A percentile compares a stretch with the other conserved stretches of the same genome.
phyloP scores from a whole-genome alignment of 1,140 invertebrate species.

The Drosophila littoralis region DNA sequence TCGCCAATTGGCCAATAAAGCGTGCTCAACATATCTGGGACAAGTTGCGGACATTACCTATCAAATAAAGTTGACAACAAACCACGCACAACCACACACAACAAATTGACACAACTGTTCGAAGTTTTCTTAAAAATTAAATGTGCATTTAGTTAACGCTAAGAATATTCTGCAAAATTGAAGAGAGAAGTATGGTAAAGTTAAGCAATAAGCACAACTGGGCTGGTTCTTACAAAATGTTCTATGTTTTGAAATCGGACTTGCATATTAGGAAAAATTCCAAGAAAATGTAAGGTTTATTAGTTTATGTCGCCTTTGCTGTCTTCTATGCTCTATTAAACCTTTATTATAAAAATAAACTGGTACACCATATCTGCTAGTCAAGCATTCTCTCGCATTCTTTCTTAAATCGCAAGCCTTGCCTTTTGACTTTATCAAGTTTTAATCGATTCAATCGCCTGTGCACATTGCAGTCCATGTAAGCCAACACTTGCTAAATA shows the following conservation, averaged over 20 bases:
- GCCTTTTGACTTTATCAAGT: conserved; percentile 55
- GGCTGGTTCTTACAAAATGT: no score
- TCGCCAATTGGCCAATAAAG: conserved; percentile 76
- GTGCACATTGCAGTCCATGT: conserved; percentile 54
- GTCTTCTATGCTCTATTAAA: no score
- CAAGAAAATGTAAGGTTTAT: no score
- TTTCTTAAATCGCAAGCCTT: conserved; percentile 11
- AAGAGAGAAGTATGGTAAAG: no score
- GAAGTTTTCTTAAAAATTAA: conserved; percentile 45
- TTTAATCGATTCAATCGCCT: conserved; percentile 77
- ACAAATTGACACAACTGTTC: conserved; percentile 36
- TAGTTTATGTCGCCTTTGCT: no score
- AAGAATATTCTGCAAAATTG: no score
- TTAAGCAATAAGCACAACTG: no score
- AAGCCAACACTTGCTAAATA: conserved; percentile 48
- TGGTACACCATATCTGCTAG: neutral
- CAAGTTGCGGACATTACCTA: conserved; percentile 72
- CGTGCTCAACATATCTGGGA: conserved; percentile 68
- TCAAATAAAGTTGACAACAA: conserved; percentile 37
- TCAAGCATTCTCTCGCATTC: neutral
- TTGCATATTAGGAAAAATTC: no score
- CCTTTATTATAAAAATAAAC: no score
- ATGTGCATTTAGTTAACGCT: neutral
- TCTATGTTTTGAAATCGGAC: no score
- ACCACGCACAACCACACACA: conserved; percentile 10